These are phyloP conservation scores for Oscheius sp. DNA, from an alignment of 1,140 invertebrate species.

Conservation along the genomic window DNA sequence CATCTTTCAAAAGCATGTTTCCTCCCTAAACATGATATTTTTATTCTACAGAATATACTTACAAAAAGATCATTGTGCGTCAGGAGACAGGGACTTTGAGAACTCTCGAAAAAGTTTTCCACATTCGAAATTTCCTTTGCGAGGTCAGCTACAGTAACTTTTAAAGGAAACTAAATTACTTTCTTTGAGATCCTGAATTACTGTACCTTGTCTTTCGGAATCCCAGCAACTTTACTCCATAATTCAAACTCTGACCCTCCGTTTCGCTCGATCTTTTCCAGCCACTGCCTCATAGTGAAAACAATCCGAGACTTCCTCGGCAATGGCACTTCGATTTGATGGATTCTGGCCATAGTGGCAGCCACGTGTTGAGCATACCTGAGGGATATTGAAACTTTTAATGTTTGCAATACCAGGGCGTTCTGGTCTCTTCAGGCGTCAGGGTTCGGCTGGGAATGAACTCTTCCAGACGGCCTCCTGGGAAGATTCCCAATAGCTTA, in stretches of 20 bases:
- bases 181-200: not conserved
- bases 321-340: conserved; percentile 5
- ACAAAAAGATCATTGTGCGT: conserved; percentile 10
- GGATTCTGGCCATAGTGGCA: not conserved
- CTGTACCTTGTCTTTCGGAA: conserved; percentile 3
- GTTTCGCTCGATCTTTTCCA: not conserved
- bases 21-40: conserved; percentile 2
- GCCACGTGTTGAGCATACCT: not conserved
- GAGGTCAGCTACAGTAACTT: not conserved
- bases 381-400: too few relatives aligned
- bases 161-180: not conserved
- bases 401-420: not conserved
- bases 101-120: not conserved
- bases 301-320: not conserved
- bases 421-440: not conserved
- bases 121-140: not conserved
- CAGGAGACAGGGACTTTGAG: not conserved
- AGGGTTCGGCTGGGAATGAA: conserved; percentile 22
- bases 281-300: not conserved
- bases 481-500: conserved; percentile 27
- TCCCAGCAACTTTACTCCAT: conserved; percentile 5
- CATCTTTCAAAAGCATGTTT: conserved; percentile 2
- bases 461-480: conserved; percentile 24
- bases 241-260: not conserved
- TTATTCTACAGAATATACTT: not conserved